A percentile compares a stretch with the other conserved stretches of the same genome.
Evolutionary conservation across 2,797 vertebrate species (phyloP).

Genomic region (Emydoidea blandingii): DNA sequence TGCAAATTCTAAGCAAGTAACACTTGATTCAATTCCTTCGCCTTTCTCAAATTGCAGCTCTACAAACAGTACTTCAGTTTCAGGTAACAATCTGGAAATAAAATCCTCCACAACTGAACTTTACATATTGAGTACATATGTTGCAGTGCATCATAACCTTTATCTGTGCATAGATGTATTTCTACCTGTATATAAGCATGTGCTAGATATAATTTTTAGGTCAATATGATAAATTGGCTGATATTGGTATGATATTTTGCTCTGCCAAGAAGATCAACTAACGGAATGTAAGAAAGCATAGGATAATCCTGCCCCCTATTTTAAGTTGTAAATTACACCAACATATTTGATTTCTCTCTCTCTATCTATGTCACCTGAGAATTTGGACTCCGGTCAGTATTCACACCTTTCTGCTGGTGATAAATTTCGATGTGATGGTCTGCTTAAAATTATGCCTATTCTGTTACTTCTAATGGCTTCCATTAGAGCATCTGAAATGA

Average conservation of each 20-base stretch:
- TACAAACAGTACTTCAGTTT: not conserved
- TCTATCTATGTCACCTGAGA: not conserved
- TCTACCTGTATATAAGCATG: not conserved
- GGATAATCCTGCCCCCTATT: not conserved
- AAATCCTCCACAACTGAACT: not conserved
- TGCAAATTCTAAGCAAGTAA: slow-evolving; percentile 33
- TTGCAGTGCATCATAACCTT: not conserved
- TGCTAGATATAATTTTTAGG: not conserved
- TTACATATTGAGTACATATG: accelerated
- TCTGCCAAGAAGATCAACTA: not conserved
- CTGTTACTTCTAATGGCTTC: not conserved
- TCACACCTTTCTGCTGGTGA: not conserved
- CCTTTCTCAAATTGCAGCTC: not conserved
- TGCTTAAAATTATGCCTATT: not conserved
- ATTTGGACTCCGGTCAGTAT: not conserved
- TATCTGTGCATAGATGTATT: not conserved
- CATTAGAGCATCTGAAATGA: not conserved
- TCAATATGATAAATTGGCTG: not conserved
- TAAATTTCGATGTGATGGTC: not conserved
- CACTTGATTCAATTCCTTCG: not conserved
- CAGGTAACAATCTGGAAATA: slow-evolving; percentile 65
- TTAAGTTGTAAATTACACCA: not conserved
- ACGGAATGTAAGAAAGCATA: not conserved
- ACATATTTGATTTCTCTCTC: not conserved
- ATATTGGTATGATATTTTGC: not conserved